Evolutionary conservation across 2,113 vertebrate genomes (phyloP), one percentile per base, ranked within the genome.

Genomic region (Synchiropus splendidus): DNA sequence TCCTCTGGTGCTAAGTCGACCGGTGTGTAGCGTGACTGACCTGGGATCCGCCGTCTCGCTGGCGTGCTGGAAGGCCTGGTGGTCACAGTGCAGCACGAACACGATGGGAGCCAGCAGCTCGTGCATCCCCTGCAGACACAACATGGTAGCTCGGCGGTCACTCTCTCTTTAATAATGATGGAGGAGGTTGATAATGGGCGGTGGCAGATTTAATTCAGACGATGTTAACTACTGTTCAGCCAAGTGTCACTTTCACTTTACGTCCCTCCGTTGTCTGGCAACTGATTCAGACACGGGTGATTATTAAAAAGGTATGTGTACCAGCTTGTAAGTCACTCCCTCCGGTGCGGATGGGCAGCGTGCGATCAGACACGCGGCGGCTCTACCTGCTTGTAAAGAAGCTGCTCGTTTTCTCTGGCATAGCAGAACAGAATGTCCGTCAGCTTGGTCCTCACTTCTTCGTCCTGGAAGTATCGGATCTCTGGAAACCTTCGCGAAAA

Each of bases 371-470:
- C 9, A 6, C 14, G 4, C 12, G 6, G 6, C 34, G 6, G 32
- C 6, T 2, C 0, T 86, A 97, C 94, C 92, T 98, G 95, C 81
- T 97, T 98, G 83, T 97, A 98, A 67, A 98, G 89, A 62, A 98
- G 85, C 82, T 94, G 92, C 64, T 98, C 92, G 16, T 97, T 98
- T 83, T 98, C 95, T 85, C 95, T 86, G 71, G 92, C 94, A 0
- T 94, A 97, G 79, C 95, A 97, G 84, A 98, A 98, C 41, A 98
- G 89, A 81, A 98, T 92, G 85, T 98, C 94, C 41, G 94, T 98
- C 86, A 98, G 84, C 83, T 94, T 95, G 48, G 89, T 90, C 79
- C 92, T 89, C 64, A 98, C 92, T 37, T 88, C 90, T 45, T 94
- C 92, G 61, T 92, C 87, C 67, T 97, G 95, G 78, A 98, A 98